These are phyloP conservation scores for Morinoia aosen DNA, from an alignment of 2,888 invertebrate genomes.

Conservation along the genomic window DNA sequence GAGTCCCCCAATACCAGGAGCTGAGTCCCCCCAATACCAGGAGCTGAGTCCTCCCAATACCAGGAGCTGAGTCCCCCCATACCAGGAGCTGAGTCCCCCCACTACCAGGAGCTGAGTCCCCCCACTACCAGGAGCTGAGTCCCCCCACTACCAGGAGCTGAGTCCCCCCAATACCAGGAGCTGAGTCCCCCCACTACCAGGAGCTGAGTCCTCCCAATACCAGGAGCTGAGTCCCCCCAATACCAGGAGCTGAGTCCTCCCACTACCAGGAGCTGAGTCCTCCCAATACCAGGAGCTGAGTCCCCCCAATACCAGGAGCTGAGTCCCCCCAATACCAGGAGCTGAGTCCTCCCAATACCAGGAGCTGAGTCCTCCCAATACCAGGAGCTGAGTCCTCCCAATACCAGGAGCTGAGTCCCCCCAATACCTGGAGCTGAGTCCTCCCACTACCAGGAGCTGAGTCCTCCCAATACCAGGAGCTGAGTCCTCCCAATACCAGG, in stretches of 20 bases:
- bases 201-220: neutral
- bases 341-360: neutral
- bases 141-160: neutral
- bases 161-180: neutral
- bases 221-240: neutral
- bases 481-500: too few species aligned
- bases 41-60: too few species aligned
- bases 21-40: neutral
- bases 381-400: slow-evolving; percentile 39
- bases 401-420: too few species aligned
- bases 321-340: too few species aligned
- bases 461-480: neutral
- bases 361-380: neutral
- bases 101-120: slow-evolving; percentile 21
- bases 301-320: neutral
- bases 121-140: neutral
- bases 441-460: neutral
- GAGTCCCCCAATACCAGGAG: neutral
- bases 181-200: too few species aligned
- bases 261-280: neutral
- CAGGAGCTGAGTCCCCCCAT: neutral
- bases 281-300: neutral
- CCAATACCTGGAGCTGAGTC: too few species aligned
- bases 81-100: neutral
- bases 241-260: slow-evolving; percentile 36